Evolutionary conservation across 2,113 vertebrate genomes (phyloP), one percentile per base, ranked within the genome.

Genomic region (Tychaedon coryphoeus): DNA sequence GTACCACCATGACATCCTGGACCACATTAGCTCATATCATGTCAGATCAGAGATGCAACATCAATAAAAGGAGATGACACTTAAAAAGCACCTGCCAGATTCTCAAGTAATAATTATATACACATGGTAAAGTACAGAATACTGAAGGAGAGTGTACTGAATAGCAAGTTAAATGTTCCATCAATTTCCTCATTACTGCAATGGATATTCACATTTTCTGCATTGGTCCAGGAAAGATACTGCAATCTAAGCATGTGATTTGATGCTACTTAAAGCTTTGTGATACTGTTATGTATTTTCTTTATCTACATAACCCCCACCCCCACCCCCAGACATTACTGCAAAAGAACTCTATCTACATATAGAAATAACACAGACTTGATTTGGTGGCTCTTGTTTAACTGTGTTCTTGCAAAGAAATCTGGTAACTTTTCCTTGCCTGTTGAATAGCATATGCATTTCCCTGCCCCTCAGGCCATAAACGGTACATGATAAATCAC

Each of bases 321-420:
- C 5, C 48, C 72, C 58, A 53, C 29, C 5, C 90, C 60, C 57
- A 58, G 48, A 76, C 42, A 89, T 84, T 70, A 92, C 75, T 93
- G 92, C 50, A 76, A 88, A 95, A 91, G 12, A 96, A 80, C 82
- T 73, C 29, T 84, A 72, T 47, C 91, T 95, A 95, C 42, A 84
- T 85, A 95, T 14, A 81, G 96, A 97, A 97, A 81, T 60, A 93
- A 69, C 57, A 97, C 45, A 97, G 84, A 93, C 85, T 96, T 96
- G 65, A 93, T 93, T 96, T 90, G 78, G 88, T 95, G 96, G 91
- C 87, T 96, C 94, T 61, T 89, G 57, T 92, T 96, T 97, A 95
- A 96, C 94, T 84, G 54, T 69, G 14, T 71, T 66, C 88, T 77
- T 94, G 86, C 75, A 84, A 93, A 97, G 57, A 91, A 78, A 86